Evolutionary conservation across 2,113 vertebrate genomes (phyloP).

Genomic region (Eurypyga helias): DNA sequence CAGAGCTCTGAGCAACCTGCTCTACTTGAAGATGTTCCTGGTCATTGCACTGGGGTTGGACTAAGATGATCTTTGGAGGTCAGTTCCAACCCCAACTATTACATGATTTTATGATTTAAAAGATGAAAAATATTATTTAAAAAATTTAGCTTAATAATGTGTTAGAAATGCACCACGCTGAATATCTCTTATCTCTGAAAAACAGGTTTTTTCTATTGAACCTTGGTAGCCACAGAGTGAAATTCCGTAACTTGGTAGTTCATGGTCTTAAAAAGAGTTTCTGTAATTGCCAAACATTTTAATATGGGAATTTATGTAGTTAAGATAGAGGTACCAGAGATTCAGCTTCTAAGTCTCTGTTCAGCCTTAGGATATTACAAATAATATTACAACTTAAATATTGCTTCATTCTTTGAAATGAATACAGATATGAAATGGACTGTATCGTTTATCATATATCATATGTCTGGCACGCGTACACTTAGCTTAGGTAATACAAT

Average conservation of each 20-base stretch:
- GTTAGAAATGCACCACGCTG: not conserved
- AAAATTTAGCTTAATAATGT: not conserved
- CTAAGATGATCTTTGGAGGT: not conserved
- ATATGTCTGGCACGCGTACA: no score
- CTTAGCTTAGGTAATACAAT: not conserved
- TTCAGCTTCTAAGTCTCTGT: not conserved
- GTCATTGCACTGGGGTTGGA: not conserved
- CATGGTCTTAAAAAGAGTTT: not conserved
- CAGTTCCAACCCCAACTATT: not conserved
- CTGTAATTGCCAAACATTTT: not conserved
- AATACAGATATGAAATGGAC: not conserved
- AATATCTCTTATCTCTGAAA: not conserved
- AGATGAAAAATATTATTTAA: not conserved
- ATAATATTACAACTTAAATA: not conserved
- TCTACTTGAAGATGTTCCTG: not conserved
- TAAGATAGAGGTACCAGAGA: not conserved
- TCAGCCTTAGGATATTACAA: not conserved
- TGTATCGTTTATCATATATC: fast-evolving
- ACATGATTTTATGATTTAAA: not conserved
- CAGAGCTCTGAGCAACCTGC: not conserved
- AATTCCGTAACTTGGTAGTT: not conserved
- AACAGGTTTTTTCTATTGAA: not conserved
- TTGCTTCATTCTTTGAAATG: not conserved
- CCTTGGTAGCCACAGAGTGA: not conserved
- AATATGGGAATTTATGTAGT: not conserved